phyloP scores from a whole-genome alignment of 2,888 invertebrate genomes.

The Pocota personata region DNA sequence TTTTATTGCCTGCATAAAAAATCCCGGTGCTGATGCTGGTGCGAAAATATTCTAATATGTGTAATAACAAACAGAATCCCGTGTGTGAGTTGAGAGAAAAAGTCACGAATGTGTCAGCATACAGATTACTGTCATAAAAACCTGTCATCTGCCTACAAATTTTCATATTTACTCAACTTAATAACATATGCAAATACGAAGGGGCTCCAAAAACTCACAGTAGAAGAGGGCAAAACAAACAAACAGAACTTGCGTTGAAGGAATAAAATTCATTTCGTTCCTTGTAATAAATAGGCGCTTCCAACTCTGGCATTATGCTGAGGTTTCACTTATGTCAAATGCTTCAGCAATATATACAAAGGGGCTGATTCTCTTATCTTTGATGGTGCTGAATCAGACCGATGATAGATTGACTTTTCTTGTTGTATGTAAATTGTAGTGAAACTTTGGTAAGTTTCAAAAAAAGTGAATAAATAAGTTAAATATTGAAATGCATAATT shows the following conservation, averaged over 20 bases:
- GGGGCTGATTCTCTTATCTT: background rate
- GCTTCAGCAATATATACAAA: background rate
- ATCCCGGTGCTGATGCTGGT: slow-evolving; percentile 21
- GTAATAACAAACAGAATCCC: slow-evolving; percentile 55
- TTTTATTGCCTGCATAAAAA: slow-evolving; percentile 27
- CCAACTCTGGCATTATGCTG: slow-evolving; percentile 38
- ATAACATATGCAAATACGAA: slow-evolving; percentile 59
- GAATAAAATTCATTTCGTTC: slow-evolving; percentile 45
- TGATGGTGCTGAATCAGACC: background rate
- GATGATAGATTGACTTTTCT: background rate
- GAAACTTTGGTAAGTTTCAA: too few relatives aligned
- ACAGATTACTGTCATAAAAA: slow-evolving; percentile 68
- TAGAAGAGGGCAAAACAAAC: slow-evolving; percentile 34
- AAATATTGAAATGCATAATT: too few relatives aligned
- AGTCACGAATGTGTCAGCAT: slow-evolving; percentile 68
- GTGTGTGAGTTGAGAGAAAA: slow-evolving; percentile 25
- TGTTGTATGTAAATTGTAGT: background rate
- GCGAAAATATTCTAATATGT: slow-evolving; percentile 51
- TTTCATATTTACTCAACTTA: slow-evolving; percentile 60
- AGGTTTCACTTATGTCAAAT: slow-evolving; percentile 51
- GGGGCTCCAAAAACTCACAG: slow-evolving; percentile 27
- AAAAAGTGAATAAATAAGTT: too few relatives aligned
- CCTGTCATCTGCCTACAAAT: slow-evolving; percentile 68
- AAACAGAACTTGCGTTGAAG: slow-evolving; percentile 50
- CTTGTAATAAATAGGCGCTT: slow-evolving; percentile 48